Evolutionary conservation across 2,888 invertebrate species (phyloP), one percentile per base, ranked within the genome.

Genomic region (Cylindroiulus punctatus): DNA sequence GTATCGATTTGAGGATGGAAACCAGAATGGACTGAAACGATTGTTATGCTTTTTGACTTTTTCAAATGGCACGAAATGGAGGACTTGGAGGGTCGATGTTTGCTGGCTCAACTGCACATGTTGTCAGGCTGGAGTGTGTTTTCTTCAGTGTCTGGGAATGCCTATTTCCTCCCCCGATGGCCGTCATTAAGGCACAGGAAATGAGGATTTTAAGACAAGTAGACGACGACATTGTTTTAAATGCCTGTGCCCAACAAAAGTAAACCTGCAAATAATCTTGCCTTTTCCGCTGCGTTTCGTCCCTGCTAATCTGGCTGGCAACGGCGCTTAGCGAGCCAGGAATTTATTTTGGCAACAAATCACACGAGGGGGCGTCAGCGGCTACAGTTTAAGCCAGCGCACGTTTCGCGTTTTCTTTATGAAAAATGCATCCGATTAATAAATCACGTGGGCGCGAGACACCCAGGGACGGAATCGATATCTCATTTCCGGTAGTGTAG

Each of bases 221-320:
- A 65, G 57, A 65, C 57, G 57, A 26, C 57, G 57, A 65, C 57
- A 65, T 65, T 65, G 57, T 65, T 65, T 65, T 65, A 65, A 65
- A 65, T 65, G 57, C 57, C 57, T 65, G 22, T 22, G 57, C 57
- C 57, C 22, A 65, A 65, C 57, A 65, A 65, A 65, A 22, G 57
- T 65, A 65, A 65, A 65, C 57, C 57, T 65, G 57, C 57, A 65
- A 65, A 65, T 65, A 65, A 65, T 65, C 57, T 65, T 65, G 19
- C 52, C 22, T 22, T 5, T 52, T 52, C 52, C 52, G 52, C 5
- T n/a, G 19, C n/a, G 1, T 52, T 52, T 52, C n/a, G 22, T 65
- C 57, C 57, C n/a, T 65, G 22, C 19, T 65, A 65, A 65, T 65
- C 57, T 65, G 26, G 19, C 57, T 65, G 22, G 12, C 57, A 65